phyloP scores from a whole-genome alignment of 1,140 invertebrate species.

The Akabosia matsudoensis region DNA sequence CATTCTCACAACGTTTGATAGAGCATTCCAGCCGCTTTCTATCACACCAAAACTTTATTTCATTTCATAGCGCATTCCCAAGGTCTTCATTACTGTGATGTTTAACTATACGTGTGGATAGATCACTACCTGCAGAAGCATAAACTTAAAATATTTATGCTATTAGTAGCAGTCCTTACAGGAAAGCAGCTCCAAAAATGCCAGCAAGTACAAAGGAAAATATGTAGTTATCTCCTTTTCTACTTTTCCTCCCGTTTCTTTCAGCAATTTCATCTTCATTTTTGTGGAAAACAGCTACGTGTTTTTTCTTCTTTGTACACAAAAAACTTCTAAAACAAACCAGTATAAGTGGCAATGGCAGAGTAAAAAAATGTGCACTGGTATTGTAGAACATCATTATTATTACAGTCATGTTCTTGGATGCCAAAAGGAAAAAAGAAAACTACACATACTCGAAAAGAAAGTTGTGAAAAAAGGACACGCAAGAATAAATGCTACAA shows the following conservation, averaged over 20 bases:
- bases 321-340: not conserved
- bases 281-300: not conserved
- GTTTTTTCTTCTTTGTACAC: too few relatives aligned
- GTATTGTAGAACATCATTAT: not conserved
- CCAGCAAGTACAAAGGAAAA: not conserved
- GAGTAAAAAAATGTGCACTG: not conserved
- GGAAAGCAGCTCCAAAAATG: not conserved
- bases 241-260: not conserved
- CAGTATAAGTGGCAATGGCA: not conserved
- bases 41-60: too few relatives aligned
- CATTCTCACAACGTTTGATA: not conserved
- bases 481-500: not conserved
- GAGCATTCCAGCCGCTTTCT: too few relatives aligned
- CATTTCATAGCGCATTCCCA: too few relatives aligned
- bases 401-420: not conserved
- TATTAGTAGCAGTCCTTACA: not conserved
- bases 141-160: too few relatives aligned
- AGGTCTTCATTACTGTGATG: too few relatives aligned
- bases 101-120: too few relatives aligned
- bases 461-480: not conserved
- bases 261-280: not conserved
- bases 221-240: not conserved
- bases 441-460: not conserved
- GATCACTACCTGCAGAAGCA: conserved; percentile 1
- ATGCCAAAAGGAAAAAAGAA: not conserved